phyloP scores from a whole-genome alignment of 2,888 invertebrate genomes.

The Aspidiotus rigidus region DNA sequence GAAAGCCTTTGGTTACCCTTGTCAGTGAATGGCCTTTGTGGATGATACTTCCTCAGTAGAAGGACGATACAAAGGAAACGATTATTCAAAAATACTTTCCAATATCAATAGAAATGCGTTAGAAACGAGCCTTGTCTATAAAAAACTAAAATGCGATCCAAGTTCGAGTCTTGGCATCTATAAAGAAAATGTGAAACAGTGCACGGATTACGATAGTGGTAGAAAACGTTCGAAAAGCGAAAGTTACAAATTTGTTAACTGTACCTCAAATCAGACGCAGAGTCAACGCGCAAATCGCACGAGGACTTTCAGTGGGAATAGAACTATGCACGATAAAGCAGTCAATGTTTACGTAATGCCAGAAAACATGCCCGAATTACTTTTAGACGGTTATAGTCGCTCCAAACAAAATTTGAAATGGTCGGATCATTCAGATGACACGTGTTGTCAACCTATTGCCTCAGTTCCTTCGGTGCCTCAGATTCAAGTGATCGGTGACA shows the following conservation, averaged over 20 bases:
- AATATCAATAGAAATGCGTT: conserved; percentile 18
- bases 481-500: not conserved
- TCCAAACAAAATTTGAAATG: conserved; percentile 13
- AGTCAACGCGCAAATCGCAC: not conserved
- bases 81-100: conserved; percentile 7
- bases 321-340: conserved; percentile 28
- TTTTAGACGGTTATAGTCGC: conserved; percentile 11
- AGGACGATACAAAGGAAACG: not conserved
- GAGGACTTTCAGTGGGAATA: conserved; percentile 7
- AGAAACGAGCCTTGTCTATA: not conserved
- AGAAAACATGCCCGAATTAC: conserved; percentile 23
- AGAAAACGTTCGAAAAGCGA: conserved; percentile 20
- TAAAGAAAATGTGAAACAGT: conserved; percentile 7
- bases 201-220: not conserved
- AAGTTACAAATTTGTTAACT: not conserved
- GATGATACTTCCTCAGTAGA: conserved; percentile 14
- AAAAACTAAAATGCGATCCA: conserved; percentile 8
- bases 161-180: not conserved
- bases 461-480: not conserved
- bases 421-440: not conserved
- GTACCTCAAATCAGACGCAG: not conserved
- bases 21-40: conserved; percentile 26
- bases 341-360: conserved; percentile 27
- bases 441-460: not conserved
- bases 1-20: not conserved